These are phyloP conservation scores for Oreortyx pictus DNA, from an alignment of 2,797 vertebrate genomes.

Conservation along the genomic window DNA sequence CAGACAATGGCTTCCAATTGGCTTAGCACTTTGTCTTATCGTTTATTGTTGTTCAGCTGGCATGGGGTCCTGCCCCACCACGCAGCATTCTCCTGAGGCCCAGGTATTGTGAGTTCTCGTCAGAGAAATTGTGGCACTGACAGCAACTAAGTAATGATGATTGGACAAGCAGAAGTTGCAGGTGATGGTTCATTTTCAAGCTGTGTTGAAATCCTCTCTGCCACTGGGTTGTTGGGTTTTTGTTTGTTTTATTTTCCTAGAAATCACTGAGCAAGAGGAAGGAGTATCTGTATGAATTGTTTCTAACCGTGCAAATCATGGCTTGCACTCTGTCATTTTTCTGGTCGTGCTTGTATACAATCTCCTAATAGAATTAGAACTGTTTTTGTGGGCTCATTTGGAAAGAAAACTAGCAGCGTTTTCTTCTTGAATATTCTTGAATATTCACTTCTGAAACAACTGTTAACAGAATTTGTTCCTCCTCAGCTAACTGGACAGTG, in stretches of 20 bases:
- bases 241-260: background rate
- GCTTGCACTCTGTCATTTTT: background rate
- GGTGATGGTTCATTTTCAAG: background rate
- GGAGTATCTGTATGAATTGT: background rate
- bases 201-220: background rate
- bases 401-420: background rate
- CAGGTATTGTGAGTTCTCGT: background rate
- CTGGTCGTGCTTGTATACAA: background rate
- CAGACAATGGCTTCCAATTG: constrained; percentile 17
- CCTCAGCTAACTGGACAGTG: background rate
- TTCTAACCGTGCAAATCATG: background rate
- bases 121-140: background rate
- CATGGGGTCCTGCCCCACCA: background rate
- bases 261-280: background rate
- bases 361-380: background rate
- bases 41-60: background rate
- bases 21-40: background rate
- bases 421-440: background rate
- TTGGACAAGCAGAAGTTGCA: background rate
- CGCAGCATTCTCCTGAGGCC: background rate
- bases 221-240: background rate
- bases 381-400: background rate
- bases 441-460: background rate
- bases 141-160: background rate
- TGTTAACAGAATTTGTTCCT: background rate